phyloP scores from a whole-genome alignment of 2,888 invertebrate genomes.

The Oscheius sp. region DNA sequence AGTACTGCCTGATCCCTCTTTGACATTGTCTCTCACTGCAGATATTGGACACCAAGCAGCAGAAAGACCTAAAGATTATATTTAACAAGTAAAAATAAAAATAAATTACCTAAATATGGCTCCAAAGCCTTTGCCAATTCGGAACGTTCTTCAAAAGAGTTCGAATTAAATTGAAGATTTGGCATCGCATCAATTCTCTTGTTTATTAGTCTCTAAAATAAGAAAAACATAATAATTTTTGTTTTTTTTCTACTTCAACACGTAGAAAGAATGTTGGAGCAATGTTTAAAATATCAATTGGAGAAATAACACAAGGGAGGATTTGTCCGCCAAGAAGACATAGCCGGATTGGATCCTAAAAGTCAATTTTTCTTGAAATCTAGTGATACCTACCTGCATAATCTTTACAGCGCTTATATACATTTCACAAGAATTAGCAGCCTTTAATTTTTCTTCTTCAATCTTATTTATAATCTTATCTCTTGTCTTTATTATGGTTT shows the following conservation, averaged over 20 bases:
- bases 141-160: conserved; percentile 30
- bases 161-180: neutral
- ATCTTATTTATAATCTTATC: conserved; percentile 78
- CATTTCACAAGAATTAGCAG: neutral
- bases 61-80: conserved; percentile 32
- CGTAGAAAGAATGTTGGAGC: conserved; percentile 54
- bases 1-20: conserved; percentile 29
- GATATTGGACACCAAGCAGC: conserved; percentile 52
- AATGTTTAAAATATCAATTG: conserved; percentile 79
- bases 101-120: conserved; percentile 38
- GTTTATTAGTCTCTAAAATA: conserved; percentile 27
- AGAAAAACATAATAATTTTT: neutral
- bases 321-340: conserved; percentile 80
- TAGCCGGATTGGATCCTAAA: conserved; percentile 74
- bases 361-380: conserved; percentile 2
- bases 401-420: conserved; percentile 46
- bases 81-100: too few relatives aligned
- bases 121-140: conserved; percentile 48
- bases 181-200: conserved; percentile 31
- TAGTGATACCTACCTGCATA: neutral
- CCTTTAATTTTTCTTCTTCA: conserved; percentile 65
- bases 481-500: conserved; percentile 77
- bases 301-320: conserved; percentile 80
- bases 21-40: conserved; percentile 26
- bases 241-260: conserved; percentile 46